phyloP scores from a whole-genome alignment of 1,140 invertebrate genomes.

The Drosophila repletoides region DNA sequence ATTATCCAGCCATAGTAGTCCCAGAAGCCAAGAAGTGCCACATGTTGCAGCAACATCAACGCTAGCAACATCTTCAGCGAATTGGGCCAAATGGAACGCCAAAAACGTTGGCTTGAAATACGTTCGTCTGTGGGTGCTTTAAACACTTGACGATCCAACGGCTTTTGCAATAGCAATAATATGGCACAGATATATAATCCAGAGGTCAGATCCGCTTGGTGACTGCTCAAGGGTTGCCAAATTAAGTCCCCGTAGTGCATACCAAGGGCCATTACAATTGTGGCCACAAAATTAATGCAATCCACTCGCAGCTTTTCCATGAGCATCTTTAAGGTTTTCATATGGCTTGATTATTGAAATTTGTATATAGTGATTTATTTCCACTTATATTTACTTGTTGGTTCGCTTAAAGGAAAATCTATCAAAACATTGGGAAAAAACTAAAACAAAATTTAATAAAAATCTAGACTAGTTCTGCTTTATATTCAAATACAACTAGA shows the following conservation, averaged over 20 bases:
- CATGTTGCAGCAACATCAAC: slow-evolving; percentile 27
- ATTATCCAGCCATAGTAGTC: slow-evolving; percentile 11
- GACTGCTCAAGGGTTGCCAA: slow-evolving; percentile 8
- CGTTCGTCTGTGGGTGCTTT: too few relatives aligned
- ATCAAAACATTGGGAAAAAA: too few relatives aligned
- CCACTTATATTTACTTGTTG: not conserved
- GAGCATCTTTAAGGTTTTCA: not conserved
- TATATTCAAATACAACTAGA: too few relatives aligned
- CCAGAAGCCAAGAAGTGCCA: slow-evolving; percentile 13
- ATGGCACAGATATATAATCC: slow-evolving; percentile 13
- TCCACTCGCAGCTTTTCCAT: slow-evolving; percentile 12
- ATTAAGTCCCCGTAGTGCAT: slow-evolving; percentile 16
- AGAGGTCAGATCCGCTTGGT: slow-evolving; percentile 25
- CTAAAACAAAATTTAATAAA: too few relatives aligned
- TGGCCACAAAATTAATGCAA: slow-evolving; percentile 8
- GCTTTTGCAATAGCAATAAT: slow-evolving; percentile 15
- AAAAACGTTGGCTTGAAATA: not conserved
- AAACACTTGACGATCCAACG: not conserved
- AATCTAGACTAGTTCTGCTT: too few relatives aligned
- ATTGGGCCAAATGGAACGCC: slow-evolving; percentile 1
- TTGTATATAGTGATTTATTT: too few relatives aligned
- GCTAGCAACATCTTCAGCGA: slow-evolving; percentile 14
- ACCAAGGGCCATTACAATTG: not conserved
- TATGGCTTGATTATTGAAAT: not conserved
- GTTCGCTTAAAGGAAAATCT: not conserved